Conservation (phyloP, 2,113 vertebrate species). For the Vidua macroura region DNA sequence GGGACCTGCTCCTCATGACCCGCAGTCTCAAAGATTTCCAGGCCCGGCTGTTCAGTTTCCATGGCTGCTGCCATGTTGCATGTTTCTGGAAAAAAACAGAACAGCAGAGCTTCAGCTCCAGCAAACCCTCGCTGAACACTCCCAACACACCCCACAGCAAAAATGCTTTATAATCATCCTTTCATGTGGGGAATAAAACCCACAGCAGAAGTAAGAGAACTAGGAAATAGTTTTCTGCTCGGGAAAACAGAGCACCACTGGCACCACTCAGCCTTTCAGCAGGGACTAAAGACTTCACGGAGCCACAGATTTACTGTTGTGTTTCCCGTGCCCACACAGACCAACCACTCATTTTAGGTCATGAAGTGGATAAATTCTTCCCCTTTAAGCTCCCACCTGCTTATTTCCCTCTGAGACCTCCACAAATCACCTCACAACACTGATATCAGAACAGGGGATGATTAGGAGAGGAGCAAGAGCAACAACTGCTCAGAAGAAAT, state of each 20-base stretch:
- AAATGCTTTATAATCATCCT: neutral
- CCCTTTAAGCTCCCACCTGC: neutral
- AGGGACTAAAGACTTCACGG: neutral
- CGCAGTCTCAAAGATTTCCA: constrained; percentile 79
- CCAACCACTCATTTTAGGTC: neutral
- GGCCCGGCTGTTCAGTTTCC: constrained; percentile 81
- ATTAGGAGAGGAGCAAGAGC: neutral
- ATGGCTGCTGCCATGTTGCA: constrained; percentile 85
- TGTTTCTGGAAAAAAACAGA: constrained; percentile 71
- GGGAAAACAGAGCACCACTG: neutral
- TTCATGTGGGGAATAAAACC: neutral
- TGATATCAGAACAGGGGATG: neutral
- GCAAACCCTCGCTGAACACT: neutral
- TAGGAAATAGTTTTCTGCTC: neutral
- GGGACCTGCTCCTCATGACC: constrained; percentile 63
- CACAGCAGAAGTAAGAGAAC: neutral
- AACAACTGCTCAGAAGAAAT: neutral
- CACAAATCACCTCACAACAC: neutral
- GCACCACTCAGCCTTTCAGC: neutral
- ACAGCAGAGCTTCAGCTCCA: neutral
- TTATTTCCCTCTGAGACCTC: neutral
- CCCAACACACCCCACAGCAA: neutral
- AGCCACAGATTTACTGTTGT: neutral
- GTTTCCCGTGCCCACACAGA: neutral
- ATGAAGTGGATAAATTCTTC: neutral